A percentile compares a stretch with the other conserved stretches of the same genome.
phyloP scores from a whole-genome alignment of 2,888 invertebrate genomes.

The Drosophila colorata region DNA sequence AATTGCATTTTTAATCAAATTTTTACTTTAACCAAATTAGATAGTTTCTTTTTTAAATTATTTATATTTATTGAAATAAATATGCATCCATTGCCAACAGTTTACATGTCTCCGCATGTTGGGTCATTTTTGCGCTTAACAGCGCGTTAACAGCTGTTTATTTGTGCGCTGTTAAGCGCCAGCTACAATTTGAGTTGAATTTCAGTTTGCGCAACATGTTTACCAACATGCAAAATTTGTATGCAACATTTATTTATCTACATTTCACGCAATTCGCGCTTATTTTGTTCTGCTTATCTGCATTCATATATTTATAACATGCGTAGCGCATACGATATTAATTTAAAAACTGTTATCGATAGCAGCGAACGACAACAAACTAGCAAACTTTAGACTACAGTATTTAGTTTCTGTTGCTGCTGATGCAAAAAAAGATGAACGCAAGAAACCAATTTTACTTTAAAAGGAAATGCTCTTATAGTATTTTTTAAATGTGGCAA shows the following conservation, averaged over 20 bases:
- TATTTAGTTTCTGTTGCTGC: neutral
- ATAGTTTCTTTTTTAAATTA: no score
- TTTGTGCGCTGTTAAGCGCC: constrained; percentile 1
- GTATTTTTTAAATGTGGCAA: neutral
- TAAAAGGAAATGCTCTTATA: neutral
- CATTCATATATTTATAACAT: no score
- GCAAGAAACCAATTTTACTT: no score
- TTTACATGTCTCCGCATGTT: neutral
- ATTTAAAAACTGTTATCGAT: neutral
- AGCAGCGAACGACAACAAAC: neutral
- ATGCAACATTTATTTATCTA: no score
- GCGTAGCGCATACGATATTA: no score
- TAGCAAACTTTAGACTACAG: neutral
- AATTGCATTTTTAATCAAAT: neutral
- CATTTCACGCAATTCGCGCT: no score
- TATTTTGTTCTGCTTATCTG: no score
- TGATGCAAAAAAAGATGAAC: no score
- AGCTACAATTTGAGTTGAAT: neutral
- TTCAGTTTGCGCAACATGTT: neutral
- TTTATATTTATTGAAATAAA: neutral
- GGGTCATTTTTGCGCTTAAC: neutral
- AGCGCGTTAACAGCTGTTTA: constrained; percentile 7
- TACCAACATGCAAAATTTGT: no score
- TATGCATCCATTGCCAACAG: neutral
- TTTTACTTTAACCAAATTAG: neutral